phyloP scores from a whole-genome alignment of 2,888 invertebrate genomes.

The Chironomus riparius region DNA sequence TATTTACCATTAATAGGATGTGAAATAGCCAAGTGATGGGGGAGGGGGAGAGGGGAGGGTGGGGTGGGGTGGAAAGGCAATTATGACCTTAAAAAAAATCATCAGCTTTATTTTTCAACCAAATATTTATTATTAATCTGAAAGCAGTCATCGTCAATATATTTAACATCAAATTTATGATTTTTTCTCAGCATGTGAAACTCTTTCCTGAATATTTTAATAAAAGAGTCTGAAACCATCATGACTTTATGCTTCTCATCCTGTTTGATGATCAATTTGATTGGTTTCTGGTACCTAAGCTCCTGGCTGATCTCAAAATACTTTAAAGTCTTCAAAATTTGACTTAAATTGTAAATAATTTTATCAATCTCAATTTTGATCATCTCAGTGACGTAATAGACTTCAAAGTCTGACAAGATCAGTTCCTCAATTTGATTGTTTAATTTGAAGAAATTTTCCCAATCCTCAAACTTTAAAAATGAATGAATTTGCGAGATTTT shows the following conservation, averaged over 20 bases:
- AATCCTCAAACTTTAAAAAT: slow-evolving; percentile 17
- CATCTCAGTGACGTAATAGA: slow-evolving; percentile 6
- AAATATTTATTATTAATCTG: slow-evolving; percentile 19
- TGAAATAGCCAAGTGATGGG: no score
- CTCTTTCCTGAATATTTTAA: slow-evolving; percentile 15
- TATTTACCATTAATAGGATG: no score
- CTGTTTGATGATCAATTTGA: neutral
- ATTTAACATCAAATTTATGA: neutral
- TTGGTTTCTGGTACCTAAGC: slow-evolving; percentile 18
- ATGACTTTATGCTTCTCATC: neutral
- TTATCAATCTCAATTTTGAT: slow-evolving; percentile 16
- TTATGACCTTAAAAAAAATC: no score
- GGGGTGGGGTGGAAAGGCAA: no score
- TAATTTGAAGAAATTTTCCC: slow-evolving; percentile 19
- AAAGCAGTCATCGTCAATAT: slow-evolving; percentile 13
- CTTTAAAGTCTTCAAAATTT: neutral
- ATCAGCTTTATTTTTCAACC: neutral
- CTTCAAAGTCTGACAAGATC: neutral
- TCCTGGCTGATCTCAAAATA: slow-evolving; percentile 17
- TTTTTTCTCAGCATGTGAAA: slow-evolving; percentile 16
- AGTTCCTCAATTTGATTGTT: neutral
- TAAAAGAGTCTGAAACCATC: slow-evolving; percentile 17
- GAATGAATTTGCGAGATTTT: slow-evolving; percentile 13
- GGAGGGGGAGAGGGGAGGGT: no score
- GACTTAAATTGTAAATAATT: slow-evolving; percentile 5